A percentile compares a stretch with the other conserved stretches of the same genome.
Conservation (phyloP, 2,797 vertebrate species). For the Rousettus madagascariensis region DNA sequence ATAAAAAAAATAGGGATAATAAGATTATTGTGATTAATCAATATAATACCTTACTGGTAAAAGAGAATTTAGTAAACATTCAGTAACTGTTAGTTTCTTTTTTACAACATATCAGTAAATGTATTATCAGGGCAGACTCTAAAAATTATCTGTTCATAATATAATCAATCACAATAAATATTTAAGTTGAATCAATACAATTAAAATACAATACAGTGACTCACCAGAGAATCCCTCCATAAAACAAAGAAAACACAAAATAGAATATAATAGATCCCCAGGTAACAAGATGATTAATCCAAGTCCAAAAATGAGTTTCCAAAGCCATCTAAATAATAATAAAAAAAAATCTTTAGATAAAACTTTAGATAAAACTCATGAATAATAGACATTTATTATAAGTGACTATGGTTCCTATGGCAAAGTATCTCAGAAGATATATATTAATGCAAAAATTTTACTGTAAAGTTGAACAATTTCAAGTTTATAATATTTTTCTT, state of each 20-base stretch:
- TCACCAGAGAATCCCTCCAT: slow-evolving; percentile 98
- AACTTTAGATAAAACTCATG: slow-evolving; percentile 29
- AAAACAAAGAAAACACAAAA: slow-evolving; percentile 98
- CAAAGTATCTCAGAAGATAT: slow-evolving; percentile 9
- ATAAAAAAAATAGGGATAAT: not conserved
- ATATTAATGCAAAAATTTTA: not conserved
- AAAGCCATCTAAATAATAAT: slow-evolving; percentile 90
- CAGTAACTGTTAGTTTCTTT: slow-evolving; percentile 9
- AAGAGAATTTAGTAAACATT: not conserved
- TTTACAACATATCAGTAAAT: not conserved
- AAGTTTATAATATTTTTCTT: slow-evolving; percentile 12
- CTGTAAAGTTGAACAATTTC: not conserved
- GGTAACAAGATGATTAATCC: slow-evolving; percentile 99
- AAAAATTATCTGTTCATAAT: slow-evolving; percentile 42
- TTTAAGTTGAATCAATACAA: slow-evolving; percentile 28
- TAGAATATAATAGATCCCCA: slow-evolving; percentile 99
- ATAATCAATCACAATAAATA: not conserved
- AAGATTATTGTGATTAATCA: not conserved
- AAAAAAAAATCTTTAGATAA: slow-evolving; percentile 2
- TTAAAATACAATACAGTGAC: slow-evolving; percentile 64
- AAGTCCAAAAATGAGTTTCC: slow-evolving; percentile 99
- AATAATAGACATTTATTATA: slow-evolving; percentile 4
- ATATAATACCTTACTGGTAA: not conserved
- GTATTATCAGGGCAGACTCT: not conserved
- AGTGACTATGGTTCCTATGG: not conserved